A percentile compares a stretch with the other conserved stretches of the same genome.
phyloP scores from a whole-genome alignment of 2,113 vertebrate species.

The Alouatta palliata region DNA sequence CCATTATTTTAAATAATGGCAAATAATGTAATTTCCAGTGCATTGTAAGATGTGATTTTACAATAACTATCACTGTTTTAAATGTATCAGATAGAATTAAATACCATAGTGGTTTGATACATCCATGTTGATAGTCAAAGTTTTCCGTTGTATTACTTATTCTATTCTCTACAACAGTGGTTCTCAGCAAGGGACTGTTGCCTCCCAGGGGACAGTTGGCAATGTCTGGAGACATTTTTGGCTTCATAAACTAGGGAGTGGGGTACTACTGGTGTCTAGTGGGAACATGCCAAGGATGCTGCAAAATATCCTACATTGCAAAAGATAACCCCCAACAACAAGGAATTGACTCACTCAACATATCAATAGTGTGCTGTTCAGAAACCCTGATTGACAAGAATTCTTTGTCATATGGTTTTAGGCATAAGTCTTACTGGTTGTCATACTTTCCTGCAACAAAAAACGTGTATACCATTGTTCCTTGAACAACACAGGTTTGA shows the following conservation, averaged over 20 bases:
- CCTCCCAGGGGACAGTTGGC: not conserved
- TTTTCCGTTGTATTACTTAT: not conserved
- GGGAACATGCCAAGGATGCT: not conserved
- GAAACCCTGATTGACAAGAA: not conserved
- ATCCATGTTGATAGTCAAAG: not conserved
- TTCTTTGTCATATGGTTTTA: not conserved
- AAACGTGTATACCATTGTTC: not conserved
- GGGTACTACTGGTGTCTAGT: not conserved
- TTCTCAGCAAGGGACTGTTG: not conserved
- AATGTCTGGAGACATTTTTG: not conserved
- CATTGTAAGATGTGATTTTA: not conserved
- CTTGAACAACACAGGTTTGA: not conserved
- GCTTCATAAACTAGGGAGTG: not conserved
- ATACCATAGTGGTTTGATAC: not conserved
- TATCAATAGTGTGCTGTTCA: not conserved
- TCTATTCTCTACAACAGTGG: not conserved
- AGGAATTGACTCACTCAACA: not conserved
- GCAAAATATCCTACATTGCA: not conserved
- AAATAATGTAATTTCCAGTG: slow-evolving; percentile 23
- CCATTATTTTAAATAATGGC: slow-evolving; percentile 26
- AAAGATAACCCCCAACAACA: not conserved
- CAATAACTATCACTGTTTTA: not conserved
- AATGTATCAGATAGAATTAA: slow-evolving; percentile 16
- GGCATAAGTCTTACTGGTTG: not conserved
- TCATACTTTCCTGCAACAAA: not conserved